Conservation (phyloP, 1,140 invertebrate genomes). For the Lucilia sericata region DNA sequence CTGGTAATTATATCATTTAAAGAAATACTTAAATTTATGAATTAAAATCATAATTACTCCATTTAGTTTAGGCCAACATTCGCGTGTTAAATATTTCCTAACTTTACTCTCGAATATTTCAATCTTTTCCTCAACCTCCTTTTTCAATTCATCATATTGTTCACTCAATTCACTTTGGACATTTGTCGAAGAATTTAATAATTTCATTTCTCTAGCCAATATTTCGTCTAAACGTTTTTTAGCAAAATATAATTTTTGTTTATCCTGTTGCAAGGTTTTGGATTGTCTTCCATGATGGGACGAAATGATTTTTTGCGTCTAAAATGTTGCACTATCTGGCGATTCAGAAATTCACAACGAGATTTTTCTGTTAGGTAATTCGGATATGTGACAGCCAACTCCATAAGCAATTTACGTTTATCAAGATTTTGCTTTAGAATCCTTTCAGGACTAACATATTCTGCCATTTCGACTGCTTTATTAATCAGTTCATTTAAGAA, state of each 20-base stretch:
- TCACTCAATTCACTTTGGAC: neutral
- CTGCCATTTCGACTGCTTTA: neutral
- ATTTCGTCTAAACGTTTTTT: slow-evolving; percentile 10
- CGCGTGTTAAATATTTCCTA: neutral
- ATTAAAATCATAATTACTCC: neutral
- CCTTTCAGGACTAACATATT: slow-evolving; percentile 28
- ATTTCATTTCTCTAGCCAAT: neutral
- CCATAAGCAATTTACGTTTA: slow-evolving; percentile 14
- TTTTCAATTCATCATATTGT: neutral
- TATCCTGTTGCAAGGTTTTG: neutral
- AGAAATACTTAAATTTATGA: neutral
- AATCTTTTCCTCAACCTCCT: neutral
- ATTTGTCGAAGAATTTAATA: neutral
- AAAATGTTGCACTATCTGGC: neutral
- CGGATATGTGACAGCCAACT: neutral
- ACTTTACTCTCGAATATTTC: neutral
- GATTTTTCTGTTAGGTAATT: neutral
- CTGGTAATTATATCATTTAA: neutral
- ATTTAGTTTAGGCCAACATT: neutral
- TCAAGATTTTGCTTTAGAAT: slow-evolving; percentile 17
- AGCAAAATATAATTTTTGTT: neutral
- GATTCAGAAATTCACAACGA: slow-evolving; percentile 28
- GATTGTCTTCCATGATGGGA: neutral
- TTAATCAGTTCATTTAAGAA: slow-evolving; percentile 30
- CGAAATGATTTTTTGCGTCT: slow-evolving; percentile 11